Evolutionary conservation across 2,113 vertebrate species (phyloP).

Genomic region (Ochotona princeps): DNA sequence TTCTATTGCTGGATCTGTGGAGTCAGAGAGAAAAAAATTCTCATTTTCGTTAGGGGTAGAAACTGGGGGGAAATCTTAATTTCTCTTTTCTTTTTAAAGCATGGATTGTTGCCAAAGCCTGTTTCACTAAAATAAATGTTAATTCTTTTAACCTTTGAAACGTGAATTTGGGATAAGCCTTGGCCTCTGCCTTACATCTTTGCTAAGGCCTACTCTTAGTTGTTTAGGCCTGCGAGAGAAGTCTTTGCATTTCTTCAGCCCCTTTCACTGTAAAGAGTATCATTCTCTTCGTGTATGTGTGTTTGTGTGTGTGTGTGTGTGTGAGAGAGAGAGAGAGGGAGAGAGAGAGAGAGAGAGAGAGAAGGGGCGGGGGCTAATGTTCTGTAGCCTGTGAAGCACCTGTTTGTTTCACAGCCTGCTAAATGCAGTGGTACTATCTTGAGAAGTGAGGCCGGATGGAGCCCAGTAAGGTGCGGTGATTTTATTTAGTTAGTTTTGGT

Average conservation of each 20-base stretch:
- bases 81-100: conserved; percentile 46
- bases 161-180: conserved; percentile 65
- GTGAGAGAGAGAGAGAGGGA: neutral
- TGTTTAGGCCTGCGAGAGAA: conserved; percentile 57
- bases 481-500: conserved; percentile 63
- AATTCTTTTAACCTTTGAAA: conserved; percentile 60
- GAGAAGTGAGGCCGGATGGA: conserved; percentile 61
- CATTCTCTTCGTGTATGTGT: conserved; percentile 63
- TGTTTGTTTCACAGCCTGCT: conserved; percentile 67
- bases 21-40: conserved; percentile 50
- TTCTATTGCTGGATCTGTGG: conserved; percentile 49
- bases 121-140: conserved; percentile 66
- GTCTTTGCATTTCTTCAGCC: conserved; percentile 56
- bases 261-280: conserved; percentile 52
- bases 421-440: conserved; percentile 42
- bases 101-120: conserved; percentile 57
- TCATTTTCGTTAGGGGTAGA: conserved; percentile 64
- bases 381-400: conserved; percentile 66
- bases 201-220: conserved; percentile 64
- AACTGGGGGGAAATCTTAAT: conserved; percentile 41
- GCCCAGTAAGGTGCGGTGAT: conserved; percentile 52
- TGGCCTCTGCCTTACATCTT: conserved; percentile 38
- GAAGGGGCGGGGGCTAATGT: conserved; percentile 12
- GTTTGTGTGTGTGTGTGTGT: conserved; percentile 34
- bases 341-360: no score